These are phyloP conservation scores for Alouatta caraya DNA, from an alignment of 2,797 vertebrate species.

Conservation along the genomic window DNA sequence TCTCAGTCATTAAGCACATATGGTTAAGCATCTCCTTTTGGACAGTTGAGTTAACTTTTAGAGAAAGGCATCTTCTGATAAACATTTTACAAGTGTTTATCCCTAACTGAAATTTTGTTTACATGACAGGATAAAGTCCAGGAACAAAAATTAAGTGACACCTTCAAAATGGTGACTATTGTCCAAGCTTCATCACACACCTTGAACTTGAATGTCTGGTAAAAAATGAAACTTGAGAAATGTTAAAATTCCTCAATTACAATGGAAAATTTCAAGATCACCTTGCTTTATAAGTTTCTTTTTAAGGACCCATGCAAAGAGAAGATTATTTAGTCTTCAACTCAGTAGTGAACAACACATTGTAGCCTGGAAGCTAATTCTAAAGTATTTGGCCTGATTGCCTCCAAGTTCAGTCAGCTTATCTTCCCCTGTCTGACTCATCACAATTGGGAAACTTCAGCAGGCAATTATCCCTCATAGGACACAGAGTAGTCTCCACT, in stretches of 20 bases:
- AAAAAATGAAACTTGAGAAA: slow-evolving; percentile 43
- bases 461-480: not conserved
- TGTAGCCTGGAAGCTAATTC: not conserved
- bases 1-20: not conserved
- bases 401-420: not conserved
- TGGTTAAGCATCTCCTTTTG: slow-evolving; percentile 5
- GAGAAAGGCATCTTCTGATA: not conserved
- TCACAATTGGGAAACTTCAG: not conserved
- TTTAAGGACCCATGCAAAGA: not conserved
- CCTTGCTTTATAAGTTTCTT: not conserved
- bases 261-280: not conserved
- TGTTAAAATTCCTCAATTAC: not conserved
- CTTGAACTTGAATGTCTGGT: slow-evolving; percentile 15
- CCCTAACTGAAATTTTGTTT: slow-evolving; percentile 26
- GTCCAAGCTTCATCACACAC: not conserved
- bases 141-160: slow-evolving; percentile 32
- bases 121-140: not conserved
- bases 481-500: not conserved
- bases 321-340: not conserved
- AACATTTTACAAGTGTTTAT: slow-evolving; percentile 33
- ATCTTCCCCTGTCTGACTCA: not conserved
- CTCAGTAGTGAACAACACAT: not conserved
- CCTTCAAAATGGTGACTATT: slow-evolving; percentile 26
- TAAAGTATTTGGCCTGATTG: not conserved
- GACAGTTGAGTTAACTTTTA: not conserved